Percentiles rank a stretch among this genome's conserved stretches.
These are phyloP conservation scores for Xerus inauris DNA, from an alignment of 2,113 vertebrate genomes.

Conservation along the genomic window DNA sequence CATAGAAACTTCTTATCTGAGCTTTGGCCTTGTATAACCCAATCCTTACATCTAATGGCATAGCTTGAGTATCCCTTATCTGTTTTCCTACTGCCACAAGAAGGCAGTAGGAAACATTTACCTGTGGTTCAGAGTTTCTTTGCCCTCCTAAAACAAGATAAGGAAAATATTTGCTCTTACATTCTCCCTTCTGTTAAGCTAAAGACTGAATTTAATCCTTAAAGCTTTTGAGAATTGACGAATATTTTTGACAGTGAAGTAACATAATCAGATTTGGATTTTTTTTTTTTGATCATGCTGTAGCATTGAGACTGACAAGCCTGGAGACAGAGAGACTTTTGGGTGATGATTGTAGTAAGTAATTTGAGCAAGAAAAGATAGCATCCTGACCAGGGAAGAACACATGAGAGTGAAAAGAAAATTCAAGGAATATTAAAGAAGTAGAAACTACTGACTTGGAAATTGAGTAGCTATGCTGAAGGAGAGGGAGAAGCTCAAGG, in stretches of 20 bases:
- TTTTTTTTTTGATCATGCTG: not conserved
- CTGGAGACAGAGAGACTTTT: not conserved
- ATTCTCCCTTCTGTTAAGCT: not conserved
- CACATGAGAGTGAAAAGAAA: not conserved
- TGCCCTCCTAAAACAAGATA: not conserved
- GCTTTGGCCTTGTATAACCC: not conserved
- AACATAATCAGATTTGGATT: not conserved
- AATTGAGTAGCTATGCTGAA: not conserved
- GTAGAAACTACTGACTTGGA: not conserved
- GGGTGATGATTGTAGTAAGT: not conserved
- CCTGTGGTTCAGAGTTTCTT: not conserved
- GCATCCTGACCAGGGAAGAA: not conserved
- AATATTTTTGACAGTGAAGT: conserved; percentile 19
- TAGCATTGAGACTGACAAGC: not conserved
- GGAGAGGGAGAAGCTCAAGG: no score
- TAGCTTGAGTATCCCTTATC: not conserved
- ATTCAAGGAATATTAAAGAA: not conserved
- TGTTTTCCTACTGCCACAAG: not conserved
- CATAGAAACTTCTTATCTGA: not conserved
- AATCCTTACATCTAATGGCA: not conserved
- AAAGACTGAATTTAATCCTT: conserved; percentile 5
- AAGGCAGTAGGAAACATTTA: no score
- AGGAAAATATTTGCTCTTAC: not conserved
- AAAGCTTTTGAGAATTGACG: not conserved
- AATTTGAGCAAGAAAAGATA: not conserved